Percentiles rank a stretch among this genome's conserved stretches.
These are phyloP conservation scores for Pangasianodon hypophthalmus DNA, from an alignment of 2,113 vertebrate genomes.

Conservation along the genomic window DNA sequence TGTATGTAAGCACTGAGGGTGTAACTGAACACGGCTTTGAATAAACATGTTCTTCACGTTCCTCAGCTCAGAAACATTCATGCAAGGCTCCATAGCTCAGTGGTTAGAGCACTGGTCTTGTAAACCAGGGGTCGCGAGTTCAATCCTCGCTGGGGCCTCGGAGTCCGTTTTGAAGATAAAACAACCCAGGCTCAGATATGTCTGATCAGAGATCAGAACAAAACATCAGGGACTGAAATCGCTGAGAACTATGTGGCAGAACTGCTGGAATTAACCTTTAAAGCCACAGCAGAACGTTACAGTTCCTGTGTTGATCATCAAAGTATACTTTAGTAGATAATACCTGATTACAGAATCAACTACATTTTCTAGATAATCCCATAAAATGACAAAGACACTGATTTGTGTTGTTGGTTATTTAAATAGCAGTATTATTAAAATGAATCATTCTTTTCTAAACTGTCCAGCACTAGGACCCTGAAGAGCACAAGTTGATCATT, in stretches of 20 bases:
- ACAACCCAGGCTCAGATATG: background rate
- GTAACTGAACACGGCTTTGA: background rate
- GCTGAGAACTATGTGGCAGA: too few relatives aligned
- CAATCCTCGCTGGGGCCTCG: conserved; percentile 2
- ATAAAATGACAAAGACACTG: background rate
- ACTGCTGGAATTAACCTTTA: background rate
- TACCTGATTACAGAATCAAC: background rate
- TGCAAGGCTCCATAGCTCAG: conserved; percentile 1
- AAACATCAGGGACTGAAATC: background rate
- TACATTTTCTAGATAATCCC: background rate
- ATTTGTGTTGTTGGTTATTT: background rate
- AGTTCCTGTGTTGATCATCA: background rate
- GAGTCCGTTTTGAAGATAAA: background rate
- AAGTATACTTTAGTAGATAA: too few relatives aligned
- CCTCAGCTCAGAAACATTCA: rapidly evolving
- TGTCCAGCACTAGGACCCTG: conserved; percentile 3
- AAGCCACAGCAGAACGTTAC: background rate
- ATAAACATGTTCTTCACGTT: background rate
- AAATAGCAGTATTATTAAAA: background rate
- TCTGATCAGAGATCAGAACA: too few relatives aligned
- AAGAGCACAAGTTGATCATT: background rate
- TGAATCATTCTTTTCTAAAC: background rate
- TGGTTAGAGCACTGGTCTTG: conserved; percentile 24
- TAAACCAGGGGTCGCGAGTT: conserved; percentile 19
- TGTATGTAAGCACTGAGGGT: background rate